Evolutionary conservation across 2,888 invertebrate genomes (phyloP), one percentile per base, ranked within the genome.

Genomic region (Coecobrya sp.): DNA sequence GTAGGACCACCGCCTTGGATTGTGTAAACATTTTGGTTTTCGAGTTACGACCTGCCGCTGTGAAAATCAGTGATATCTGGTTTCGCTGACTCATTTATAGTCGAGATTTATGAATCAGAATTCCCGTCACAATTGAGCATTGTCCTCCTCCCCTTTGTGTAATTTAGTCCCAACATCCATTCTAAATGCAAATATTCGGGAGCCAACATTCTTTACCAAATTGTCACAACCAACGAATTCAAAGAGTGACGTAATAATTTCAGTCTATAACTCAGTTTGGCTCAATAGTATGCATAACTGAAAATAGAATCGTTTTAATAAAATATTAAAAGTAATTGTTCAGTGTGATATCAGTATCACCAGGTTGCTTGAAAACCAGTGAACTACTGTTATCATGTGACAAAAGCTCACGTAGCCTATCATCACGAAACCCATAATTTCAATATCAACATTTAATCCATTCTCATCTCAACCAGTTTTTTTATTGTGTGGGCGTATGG

Each of bases 401-500:
- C 22, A 10, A 62, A 19, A 19, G 22, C 8, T 59, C 7, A 25
- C 22, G 55, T 0, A 5, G n/a, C 49, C 10, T 49, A 49, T 49
- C 49, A 7, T 10, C 13, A 10, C 10, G 10, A 3, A 49, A 49
- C 22, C 59, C 10, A 25, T 62, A 22, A 62, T 22, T 5, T 13
- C 62, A 19, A 22, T 62, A 25, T 25, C 62, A 25, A 10, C 25
- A 3, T 59, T 55, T 16, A 2, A 62, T 13, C 65, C 19, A 16
- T 68, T 68, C 65, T 62, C 52, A 52, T 8, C 59, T 27, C 27
- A 30, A 30, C 65, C 25, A 27, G 30, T 30, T 68, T 27, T 68
- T 30, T 68, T 68, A 68, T 16, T 16, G 13, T 68, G 65, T 68
- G 30, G 65, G 65, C 65, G 65, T 68, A 30, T 11, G 65, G 36